Conservation (phyloP, 2,888 invertebrate genomes). For the Helobdella robusta region DNA sequence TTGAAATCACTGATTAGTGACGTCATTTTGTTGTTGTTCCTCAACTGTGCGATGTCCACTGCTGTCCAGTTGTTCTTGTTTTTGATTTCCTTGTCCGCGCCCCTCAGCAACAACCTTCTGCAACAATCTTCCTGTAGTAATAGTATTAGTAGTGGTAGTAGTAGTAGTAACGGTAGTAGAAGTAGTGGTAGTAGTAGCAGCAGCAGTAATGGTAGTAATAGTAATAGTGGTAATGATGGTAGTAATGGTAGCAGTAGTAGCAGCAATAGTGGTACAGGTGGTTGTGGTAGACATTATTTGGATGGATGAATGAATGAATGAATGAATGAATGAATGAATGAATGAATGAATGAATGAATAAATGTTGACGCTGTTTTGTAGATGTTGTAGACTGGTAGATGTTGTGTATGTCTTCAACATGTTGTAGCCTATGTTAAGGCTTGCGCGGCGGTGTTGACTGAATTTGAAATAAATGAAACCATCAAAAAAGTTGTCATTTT, state of each 20-base stretch:
- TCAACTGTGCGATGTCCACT: slow-evolving; percentile 93
- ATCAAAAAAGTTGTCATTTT: no score
- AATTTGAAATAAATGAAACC: no score
- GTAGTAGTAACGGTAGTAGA: background rate
- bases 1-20: slow-evolving; percentile 22
- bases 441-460: no score
- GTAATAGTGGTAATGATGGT: background rate
- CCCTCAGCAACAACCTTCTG: slow-evolving; percentile 60
- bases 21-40: slow-evolving; percentile 60
- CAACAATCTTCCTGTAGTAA: slow-evolving; percentile 51
- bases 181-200: background rate
- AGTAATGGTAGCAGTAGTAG: background rate
- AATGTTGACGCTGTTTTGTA: background rate
- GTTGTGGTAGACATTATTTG: background rate
- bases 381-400: no score
- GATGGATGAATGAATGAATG: background rate
- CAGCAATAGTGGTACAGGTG: background rate
- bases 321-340: background rate
- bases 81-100: slow-evolving; percentile 52
- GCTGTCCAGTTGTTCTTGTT: slow-evolving; percentile 97
- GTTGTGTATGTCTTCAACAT: no score
- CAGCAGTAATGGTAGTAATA: background rate
- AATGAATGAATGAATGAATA: no score
- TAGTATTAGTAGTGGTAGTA: no score
- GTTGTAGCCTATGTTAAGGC: no score